These are phyloP conservation scores for Gerris buenoi DNA, from an alignment of 1,140 invertebrate species.

Conservation along the genomic window DNA sequence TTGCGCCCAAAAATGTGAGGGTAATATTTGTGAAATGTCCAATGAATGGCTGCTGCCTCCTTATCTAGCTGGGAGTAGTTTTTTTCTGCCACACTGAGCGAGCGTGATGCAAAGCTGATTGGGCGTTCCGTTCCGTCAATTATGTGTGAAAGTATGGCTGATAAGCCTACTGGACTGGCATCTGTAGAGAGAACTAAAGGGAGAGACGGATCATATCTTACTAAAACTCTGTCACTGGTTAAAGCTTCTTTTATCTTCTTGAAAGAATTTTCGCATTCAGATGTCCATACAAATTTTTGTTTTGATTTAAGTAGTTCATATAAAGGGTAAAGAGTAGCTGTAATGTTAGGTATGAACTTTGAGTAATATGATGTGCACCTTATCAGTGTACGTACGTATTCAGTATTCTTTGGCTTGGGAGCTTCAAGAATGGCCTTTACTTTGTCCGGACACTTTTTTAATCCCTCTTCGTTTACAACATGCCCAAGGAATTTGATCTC, in stretches of 20 bases:
- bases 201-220: not conserved
- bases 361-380: not conserved
- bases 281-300: not conserved
- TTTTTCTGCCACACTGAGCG: conserved; percentile 21
- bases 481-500: not conserved
- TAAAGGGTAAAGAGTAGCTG: not conserved
- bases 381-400: not conserved
- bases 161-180: not conserved
- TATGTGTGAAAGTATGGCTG: conserved; percentile 20
- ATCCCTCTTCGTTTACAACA: not conserved
- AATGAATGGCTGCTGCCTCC: conserved; percentile 32
- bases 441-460: not conserved
- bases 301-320: not conserved
- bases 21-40: conserved; percentile 29
- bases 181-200: not conserved
- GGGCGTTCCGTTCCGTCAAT: conserved; percentile 26
- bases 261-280: not conserved
- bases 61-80: conserved; percentile 33
- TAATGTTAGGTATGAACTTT: not conserved
- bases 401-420: not conserved
- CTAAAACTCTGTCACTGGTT: not conserved
- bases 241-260: not conserved
- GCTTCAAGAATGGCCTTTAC: not conserved
- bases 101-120: conserved; percentile 32
- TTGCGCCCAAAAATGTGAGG: conserved; percentile 16